Base-by-base conservation (phyloP, 1,140 invertebrate species). In the honey bee (Apis mellifera) region DNA sequence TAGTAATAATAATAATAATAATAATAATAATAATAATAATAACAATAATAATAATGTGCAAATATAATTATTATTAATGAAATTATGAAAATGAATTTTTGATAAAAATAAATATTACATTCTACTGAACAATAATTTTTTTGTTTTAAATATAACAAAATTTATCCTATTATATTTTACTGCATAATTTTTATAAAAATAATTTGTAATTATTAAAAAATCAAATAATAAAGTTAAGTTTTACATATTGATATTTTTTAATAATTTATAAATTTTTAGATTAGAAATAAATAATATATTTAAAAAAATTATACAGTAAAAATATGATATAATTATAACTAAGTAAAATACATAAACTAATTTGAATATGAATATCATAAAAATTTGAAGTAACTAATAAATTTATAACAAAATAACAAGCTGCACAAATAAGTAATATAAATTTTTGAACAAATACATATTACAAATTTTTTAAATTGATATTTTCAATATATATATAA, bases 331-430 rank as follows among this genome's bases (percentile, higher is more conserved):
- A 57, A 57, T 42, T 19, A 21, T 23, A 65, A 66, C 15, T 42
- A 26, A 17, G 32, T 32, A 19, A 77, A 78, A 13, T n/a, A 57
- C 17, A 26, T 9, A 62, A 76, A 9, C 13, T 70, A 70, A 73
- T 71, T 82, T 82, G n/a, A 9, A 11, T 82, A 60, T 70, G 65
- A 71, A 75, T 79, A 62, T 66, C 15, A 64, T 57, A 52, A 65
- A 62, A 82, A 73, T 76, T 23, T 71, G 72, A 84, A 76, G 59
- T 86, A 19, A 19, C 68, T 52, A 54, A 74, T 75, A 70, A 83
- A 89, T 84, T 69, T 85, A 77, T 74, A 77, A 86, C 77, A 74
- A 21, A 84, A 48, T 62, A 88, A 85, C 80, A 88, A 74, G 77
- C 68, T 68, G 84, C 68, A 68, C 57, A 65, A 89, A 75, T 74